Evolutionary conservation across 2,113 vertebrate genomes (phyloP).

Genomic region (Panthera uncia): DNA sequence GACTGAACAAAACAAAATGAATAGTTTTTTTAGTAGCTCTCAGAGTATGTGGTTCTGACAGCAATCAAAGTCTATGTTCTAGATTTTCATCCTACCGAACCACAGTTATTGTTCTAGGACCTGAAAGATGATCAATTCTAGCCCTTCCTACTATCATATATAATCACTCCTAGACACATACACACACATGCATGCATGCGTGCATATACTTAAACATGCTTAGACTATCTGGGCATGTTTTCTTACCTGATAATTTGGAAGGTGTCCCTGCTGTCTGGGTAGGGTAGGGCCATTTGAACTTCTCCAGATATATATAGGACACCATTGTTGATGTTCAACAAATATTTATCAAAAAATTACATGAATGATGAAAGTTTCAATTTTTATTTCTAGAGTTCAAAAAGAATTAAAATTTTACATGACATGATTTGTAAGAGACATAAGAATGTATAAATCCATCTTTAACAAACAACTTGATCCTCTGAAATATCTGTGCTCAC

Average conservation of each 20-base stretch:
- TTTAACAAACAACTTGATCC: neutral
- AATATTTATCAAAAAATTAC: neutral
- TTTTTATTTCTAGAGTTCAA: constrained; percentile 12
- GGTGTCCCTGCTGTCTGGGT: neutral
- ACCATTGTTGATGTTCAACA: neutral
- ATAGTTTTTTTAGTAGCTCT: neutral
- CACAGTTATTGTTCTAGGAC: neutral
- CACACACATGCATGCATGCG: neutral
- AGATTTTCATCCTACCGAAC: neutral
- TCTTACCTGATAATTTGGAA: neutral
- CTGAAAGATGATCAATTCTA: neutral
- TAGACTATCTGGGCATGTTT: neutral
- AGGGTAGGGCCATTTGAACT: neutral
- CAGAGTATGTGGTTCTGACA: neutral
- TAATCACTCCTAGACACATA: neutral
- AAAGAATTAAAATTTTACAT: neutral
- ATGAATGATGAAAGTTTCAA: neutral
- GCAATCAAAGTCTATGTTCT: neutral
- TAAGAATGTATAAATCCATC: neutral
- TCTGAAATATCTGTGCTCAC: neutral
- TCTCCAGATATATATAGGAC: neutral
- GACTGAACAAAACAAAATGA: neutral
- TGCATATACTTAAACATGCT: neutral
- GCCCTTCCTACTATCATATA: neutral
- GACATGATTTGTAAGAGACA: neutral